Evolutionary conservation across 2,113 vertebrate species (phyloP).

Genomic region (Atractosteus spatula): DNA sequence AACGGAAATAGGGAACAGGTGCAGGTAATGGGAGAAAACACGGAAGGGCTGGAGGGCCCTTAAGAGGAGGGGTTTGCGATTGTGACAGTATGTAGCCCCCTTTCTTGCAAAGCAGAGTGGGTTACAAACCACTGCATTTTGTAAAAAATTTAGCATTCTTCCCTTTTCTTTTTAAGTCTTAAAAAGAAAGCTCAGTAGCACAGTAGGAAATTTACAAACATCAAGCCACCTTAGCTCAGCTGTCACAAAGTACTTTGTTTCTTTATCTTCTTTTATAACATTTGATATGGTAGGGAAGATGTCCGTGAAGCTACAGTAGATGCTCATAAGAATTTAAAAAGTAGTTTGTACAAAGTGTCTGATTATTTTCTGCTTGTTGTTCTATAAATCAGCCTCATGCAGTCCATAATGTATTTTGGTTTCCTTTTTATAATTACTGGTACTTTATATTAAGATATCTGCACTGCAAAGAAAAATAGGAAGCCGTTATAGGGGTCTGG

Average conservation of each 20-base stretch:
- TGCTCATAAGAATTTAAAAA: not conserved
- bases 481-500: not conserved
- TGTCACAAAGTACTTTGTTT: not conserved
- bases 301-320: not conserved
- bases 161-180: too few relatives aligned
- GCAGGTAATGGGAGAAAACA: too few relatives aligned
- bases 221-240: too few relatives aligned
- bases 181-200: too few relatives aligned
- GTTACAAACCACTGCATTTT: too few relatives aligned
- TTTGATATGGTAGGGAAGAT: not conserved
- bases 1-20: too few relatives aligned
- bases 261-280: not conserved
- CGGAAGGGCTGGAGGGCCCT: too few relatives aligned
- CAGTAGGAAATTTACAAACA: too few relatives aligned
- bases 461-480: not conserved
- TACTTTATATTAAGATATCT: conserved; percentile 7
- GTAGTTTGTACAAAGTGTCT: not conserved
- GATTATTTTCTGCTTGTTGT: not conserved
- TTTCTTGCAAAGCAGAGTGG: too few relatives aligned
- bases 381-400: conserved; percentile 6
- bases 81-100: too few relatives aligned
- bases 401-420: conserved; percentile 4
- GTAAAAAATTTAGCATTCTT: too few relatives aligned
- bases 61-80: too few relatives aligned
- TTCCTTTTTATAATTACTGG: conserved; percentile 4